Percentiles rank a stretch among this genome's conserved stretches.
These are phyloP conservation scores for Copidosoma aretas DNA, from an alignment of 2,888 invertebrate species.

Conservation along the genomic window DNA sequence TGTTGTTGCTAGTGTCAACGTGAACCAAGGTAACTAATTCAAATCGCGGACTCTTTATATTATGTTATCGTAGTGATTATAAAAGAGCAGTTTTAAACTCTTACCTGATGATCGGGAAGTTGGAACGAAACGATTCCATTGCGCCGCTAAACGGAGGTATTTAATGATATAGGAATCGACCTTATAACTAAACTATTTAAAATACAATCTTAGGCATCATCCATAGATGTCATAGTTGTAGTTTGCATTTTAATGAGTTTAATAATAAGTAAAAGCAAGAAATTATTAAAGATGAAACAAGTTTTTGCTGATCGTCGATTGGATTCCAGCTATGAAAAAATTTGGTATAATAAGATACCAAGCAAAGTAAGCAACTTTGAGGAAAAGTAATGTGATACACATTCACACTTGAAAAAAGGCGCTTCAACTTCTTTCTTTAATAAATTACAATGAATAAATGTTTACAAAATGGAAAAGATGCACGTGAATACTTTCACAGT, in stretches of 20 bases:
- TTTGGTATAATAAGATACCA: not conserved
- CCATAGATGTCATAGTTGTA: not conserved
- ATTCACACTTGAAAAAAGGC: slow-evolving; percentile 24
- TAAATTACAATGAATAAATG: slow-evolving; percentile 27
- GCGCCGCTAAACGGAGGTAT: not conserved
- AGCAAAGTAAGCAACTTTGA: not conserved
- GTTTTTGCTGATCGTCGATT: not conserved
- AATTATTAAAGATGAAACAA: not conserved
- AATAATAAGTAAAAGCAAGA: not conserved
- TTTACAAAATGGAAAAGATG: slow-evolving; percentile 20
- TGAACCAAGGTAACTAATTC: too few relatives aligned
- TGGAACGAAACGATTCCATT: not conserved
- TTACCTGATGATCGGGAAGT: not conserved
- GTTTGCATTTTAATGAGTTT: not conserved
- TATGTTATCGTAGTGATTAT: too few relatives aligned
- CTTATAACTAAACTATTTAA: not conserved
- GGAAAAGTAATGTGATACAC: slow-evolving; percentile 6
- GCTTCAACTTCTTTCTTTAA: slow-evolving; percentile 15
- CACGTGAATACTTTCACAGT: slow-evolving; percentile 2
- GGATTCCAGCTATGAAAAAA: slow-evolving; percentile 2
- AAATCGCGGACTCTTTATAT: too few relatives aligned
- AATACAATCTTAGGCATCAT: not conserved
- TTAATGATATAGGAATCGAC: not conserved
- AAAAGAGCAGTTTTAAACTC: not conserved
- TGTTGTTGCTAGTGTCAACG: too few relatives aligned